Evolutionary conservation across 2,797 vertebrate species (phyloP).

Genomic region (Cottoperca gobio): DNA sequence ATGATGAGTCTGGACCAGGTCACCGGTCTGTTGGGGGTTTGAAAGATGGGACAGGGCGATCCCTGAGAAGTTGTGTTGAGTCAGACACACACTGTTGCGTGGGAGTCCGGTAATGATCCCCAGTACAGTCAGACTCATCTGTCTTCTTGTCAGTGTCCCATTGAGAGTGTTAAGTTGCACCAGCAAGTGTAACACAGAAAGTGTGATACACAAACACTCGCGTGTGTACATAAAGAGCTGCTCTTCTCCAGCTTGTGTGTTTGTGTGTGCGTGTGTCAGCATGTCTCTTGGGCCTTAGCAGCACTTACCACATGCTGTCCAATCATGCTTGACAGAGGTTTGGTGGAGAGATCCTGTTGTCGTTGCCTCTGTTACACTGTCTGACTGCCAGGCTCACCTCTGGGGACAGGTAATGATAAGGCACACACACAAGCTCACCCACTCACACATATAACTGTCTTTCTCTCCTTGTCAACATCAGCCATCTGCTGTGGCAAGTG

Average conservation of each 20-base stretch:
- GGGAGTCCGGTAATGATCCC: slow-evolving; percentile 57
- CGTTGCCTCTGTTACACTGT: slow-evolving; percentile 68
- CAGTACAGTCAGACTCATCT: slow-evolving; percentile 62
- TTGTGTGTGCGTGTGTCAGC: slow-evolving; percentile 10
- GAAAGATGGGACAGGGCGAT: slow-evolving; percentile 34
- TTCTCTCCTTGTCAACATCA: slow-evolving; percentile 55
- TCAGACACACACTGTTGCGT: slow-evolving; percentile 50
- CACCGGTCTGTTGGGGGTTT: slow-evolving; percentile 43
- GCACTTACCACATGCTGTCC: slow-evolving; percentile 75
- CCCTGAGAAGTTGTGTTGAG: slow-evolving; percentile 62
- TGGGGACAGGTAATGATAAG: slow-evolving; percentile 73
- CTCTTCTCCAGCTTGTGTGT: slow-evolving; percentile 7
- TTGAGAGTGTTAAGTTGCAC: slow-evolving; percentile 64
- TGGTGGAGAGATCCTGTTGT: slow-evolving; percentile 69
- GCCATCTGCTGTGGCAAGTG: slow-evolving; percentile 62
- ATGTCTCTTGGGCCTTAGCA: slow-evolving; percentile 47
- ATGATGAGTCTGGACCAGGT: slow-evolving; percentile 63
- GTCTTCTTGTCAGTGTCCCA: slow-evolving; percentile 74
- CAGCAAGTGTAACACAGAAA: slow-evolving; percentile 54
- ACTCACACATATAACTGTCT: slow-evolving; percentile 20
- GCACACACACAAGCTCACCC: slow-evolving; percentile 3
- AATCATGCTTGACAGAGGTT: slow-evolving; percentile 77
- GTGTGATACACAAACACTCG: slow-evolving; percentile 28
- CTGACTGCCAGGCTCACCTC: slow-evolving; percentile 75
- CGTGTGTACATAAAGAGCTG: slow-evolving; percentile 28